Conservation (phyloP, 2,888 invertebrate species). For the Lordiphosa andalusiaca region DNA sequence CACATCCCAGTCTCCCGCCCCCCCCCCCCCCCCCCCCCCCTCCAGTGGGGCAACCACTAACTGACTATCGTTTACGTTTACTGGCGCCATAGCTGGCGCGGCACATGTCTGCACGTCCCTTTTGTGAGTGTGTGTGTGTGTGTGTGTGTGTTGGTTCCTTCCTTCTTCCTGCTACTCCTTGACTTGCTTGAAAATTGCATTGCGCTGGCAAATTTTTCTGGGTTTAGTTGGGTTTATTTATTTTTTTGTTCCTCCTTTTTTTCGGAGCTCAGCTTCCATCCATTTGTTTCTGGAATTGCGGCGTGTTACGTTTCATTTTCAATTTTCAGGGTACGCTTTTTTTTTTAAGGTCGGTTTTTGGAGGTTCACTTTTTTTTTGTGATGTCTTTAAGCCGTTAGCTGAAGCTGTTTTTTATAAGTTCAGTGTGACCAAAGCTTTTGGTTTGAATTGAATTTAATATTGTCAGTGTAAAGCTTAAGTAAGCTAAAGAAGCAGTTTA, state of each 20-base stretch:
- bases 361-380: neutral
- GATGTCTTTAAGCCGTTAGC: neutral
- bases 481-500: too few relatives aligned
- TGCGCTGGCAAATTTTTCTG: slow-evolving; percentile 24
- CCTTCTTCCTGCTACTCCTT: slow-evolving; percentile 7
- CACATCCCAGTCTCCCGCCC: neutral
- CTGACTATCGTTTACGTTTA: slow-evolving; percentile 67
- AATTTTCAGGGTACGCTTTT: slow-evolving; percentile 65
- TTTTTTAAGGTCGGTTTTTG: slow-evolving; percentile 26
- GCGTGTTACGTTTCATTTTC: slow-evolving; percentile 65
- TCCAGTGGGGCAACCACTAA: slow-evolving; percentile 29
- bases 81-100: slow-evolving; percentile 33
- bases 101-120: slow-evolving; percentile 59
- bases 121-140: slow-evolving; percentile 1
- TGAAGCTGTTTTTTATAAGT: too few relatives aligned
- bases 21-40: neutral
- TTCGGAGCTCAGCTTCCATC: slow-evolving; percentile 34
- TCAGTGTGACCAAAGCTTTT: slow-evolving; percentile 1
- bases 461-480: too few relatives aligned
- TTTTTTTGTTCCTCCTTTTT: slow-evolving; percentile 9
- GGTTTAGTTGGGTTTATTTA: slow-evolving; percentile 7
- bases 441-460: too few relatives aligned
- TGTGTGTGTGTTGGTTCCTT: slow-evolving; percentile 4
- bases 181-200: slow-evolving; percentile 45
- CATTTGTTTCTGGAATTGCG: slow-evolving; percentile 64